Percentiles rank a stretch among this genome's conserved stretches.
Conservation (phyloP, 2,797 vertebrate species). For the Mus minutoides region DNA sequence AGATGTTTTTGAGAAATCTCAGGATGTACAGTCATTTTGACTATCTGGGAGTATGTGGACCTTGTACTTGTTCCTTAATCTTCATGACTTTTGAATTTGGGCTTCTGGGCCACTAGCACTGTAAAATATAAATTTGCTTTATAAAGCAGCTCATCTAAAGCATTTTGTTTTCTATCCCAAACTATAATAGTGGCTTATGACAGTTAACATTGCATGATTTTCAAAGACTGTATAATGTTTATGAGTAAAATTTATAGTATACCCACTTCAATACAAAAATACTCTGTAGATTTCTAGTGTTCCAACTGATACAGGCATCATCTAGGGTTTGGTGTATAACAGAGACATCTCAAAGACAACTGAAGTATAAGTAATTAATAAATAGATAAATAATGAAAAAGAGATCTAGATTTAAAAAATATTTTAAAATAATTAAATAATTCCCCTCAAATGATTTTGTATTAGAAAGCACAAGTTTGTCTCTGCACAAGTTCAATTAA, state of each 20-base stretch:
- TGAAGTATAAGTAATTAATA: neutral
- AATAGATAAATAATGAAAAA: neutral
- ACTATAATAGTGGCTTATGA: too few relatives aligned
- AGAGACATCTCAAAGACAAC: neutral
- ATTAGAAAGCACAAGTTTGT: slow-evolving; percentile 42
- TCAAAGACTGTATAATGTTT: neutral
- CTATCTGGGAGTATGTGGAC: neutral
- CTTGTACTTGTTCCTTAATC: neutral
- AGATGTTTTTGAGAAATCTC: neutral
- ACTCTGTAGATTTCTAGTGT: neutral
- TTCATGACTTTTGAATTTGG: neutral
- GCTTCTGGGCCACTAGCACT: neutral
- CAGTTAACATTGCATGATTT: neutral
- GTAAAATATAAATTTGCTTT: neutral
- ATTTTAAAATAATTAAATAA: neutral
- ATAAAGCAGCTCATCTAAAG: neutral
- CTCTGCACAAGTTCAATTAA: slow-evolving; percentile 67
- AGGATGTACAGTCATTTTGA: neutral
- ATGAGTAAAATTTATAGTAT: neutral
- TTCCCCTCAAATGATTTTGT: slow-evolving; percentile 19
- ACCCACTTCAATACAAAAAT: neutral
- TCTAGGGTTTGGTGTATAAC: neutral
- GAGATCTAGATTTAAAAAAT: neutral
- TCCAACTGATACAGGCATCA: neutral
- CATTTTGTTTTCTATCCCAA: neutral